A percentile compares a stretch with the other conserved stretches of the same genome.
Evolutionary conservation across 2,797 vertebrate species (phyloP).

Genomic region (Poeciliopsis paucimaculata): DNA sequence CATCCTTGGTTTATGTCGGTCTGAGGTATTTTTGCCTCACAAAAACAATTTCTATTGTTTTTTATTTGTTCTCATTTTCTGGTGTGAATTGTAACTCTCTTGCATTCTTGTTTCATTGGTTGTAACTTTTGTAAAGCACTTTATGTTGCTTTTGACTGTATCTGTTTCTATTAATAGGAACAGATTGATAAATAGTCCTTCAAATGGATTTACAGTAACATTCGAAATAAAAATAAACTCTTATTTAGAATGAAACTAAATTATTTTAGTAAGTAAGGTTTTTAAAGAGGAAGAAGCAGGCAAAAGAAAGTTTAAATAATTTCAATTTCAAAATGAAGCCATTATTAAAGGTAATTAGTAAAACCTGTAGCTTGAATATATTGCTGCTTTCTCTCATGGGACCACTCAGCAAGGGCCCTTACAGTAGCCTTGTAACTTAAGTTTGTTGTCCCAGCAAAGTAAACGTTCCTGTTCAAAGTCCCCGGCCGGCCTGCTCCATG

Average conservation of each 20-base stretch:
- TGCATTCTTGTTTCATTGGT: background rate
- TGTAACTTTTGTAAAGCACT: background rate
- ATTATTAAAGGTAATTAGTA: background rate
- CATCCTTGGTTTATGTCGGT: background rate
- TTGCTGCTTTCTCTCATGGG: background rate
- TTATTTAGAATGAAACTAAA: background rate
- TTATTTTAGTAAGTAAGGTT: background rate
- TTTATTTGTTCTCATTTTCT: background rate
- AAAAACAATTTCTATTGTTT: background rate
- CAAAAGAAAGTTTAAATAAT: background rate
- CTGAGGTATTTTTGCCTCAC: background rate
- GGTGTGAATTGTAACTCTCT: background rate
- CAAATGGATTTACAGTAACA: background rate
- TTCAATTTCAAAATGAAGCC: background rate
- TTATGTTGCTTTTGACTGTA: background rate
- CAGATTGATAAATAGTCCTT: background rate
- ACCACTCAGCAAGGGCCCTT: background rate
- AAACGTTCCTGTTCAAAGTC: slow-evolving; percentile 20
- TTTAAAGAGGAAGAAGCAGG: background rate
- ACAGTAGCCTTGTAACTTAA: background rate
- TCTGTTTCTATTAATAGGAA: background rate
- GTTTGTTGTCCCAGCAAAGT: slow-evolving; percentile 1
- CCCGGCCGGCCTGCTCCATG: slow-evolving; percentile 6
- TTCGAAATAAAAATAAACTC: background rate
- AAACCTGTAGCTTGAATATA: background rate